These are phyloP conservation scores for Morelia viridis DNA, from an alignment of 2,797 vertebrate species.

Conservation along the genomic window DNA sequence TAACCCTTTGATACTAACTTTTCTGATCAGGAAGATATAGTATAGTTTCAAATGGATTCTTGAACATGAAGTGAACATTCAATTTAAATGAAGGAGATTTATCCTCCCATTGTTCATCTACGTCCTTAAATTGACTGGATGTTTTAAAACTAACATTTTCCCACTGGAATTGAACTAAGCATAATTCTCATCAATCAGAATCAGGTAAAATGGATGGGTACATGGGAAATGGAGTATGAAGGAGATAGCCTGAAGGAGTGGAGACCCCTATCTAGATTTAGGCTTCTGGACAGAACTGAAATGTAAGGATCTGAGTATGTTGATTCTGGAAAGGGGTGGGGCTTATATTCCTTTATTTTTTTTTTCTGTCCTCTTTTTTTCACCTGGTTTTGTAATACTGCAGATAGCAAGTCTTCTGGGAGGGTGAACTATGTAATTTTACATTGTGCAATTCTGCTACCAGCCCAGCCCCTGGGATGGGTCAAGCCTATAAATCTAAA, in stretches of 20 bases:
- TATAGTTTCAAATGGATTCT: background rate
- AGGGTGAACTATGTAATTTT: background rate
- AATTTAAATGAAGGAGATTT: background rate
- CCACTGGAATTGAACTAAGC: background rate
- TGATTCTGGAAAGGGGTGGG: background rate
- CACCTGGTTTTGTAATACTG: background rate
- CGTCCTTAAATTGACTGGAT: background rate
- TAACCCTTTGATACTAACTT: background rate
- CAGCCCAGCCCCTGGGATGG: background rate
- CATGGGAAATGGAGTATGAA: background rate
- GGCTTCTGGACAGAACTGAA: background rate
- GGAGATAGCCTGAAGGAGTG: background rate
- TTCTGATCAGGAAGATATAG: background rate
- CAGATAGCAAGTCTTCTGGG: background rate
- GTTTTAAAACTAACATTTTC: background rate
- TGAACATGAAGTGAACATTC: background rate
- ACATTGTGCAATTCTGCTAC: background rate
- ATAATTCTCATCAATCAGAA: background rate
- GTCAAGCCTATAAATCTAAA: background rate
- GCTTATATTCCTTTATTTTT: background rate
- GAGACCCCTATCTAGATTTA: background rate
- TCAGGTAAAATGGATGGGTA: background rate
- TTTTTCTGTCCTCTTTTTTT: background rate
- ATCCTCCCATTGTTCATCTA: background rate
- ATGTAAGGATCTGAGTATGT: background rate